Conservation (phyloP, 1,140 invertebrate genomes). For the Drosophila nebulosa region DNA sequence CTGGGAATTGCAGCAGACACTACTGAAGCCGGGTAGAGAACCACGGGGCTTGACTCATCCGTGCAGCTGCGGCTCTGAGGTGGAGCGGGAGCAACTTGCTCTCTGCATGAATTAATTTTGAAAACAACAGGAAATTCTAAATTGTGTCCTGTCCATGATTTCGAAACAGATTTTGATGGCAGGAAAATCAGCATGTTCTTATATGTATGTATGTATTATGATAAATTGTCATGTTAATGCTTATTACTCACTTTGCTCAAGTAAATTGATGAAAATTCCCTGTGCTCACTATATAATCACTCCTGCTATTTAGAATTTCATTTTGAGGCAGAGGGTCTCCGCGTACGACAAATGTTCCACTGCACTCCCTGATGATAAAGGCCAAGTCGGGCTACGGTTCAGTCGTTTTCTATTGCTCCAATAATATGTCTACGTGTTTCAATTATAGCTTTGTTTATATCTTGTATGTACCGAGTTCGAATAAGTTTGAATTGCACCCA, state of each 20-base stretch:
- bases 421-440: too few species aligned
- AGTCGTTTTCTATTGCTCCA: too few species aligned
- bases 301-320: background rate
- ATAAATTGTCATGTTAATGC: background rate
- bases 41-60: conserved; percentile 53
- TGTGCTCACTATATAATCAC: background rate
- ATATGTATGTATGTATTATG: too few species aligned
- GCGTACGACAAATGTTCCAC: too few species aligned
- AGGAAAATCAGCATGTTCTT: background rate
- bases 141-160: background rate
- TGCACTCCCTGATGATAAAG: too few species aligned
- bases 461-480: too few species aligned
- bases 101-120: conserved; percentile 36
- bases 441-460: too few species aligned
- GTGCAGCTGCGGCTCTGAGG: conserved; percentile 51
- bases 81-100: conserved; percentile 36
- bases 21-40: conserved; percentile 57
- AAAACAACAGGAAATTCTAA: too few species aligned
- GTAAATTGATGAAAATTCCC: background rate
- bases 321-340: too few species aligned
- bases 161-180: background rate
- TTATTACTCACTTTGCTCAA: background rate
- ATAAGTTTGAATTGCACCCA: too few species aligned
- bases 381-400: too few species aligned
- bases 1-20: conserved; percentile 58